Base-by-base conservation (phyloP, 2,888 invertebrate species). In the Pseudolycoriella hygida region DNA sequence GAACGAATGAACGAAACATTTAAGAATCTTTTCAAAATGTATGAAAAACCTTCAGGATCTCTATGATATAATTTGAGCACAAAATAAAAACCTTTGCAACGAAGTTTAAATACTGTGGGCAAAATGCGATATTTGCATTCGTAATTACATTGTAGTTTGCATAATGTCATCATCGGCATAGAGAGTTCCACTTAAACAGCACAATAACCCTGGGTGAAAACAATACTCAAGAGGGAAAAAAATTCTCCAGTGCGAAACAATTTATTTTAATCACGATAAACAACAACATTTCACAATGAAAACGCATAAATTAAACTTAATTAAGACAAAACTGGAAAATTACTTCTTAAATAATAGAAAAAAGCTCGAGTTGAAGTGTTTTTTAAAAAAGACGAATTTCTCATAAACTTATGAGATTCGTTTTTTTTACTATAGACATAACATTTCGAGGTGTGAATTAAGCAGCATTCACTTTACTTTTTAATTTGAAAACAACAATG, bases 231-330 rank as follows among this genome's bases (percentile, higher is more conserved):
- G n/a, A 40, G 19, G 19, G 18, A 40, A 17, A 40, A 40, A 40
- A 40, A 12, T 10, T 25, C 8, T 8, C 25, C 25, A 25, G 25
- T 6, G 8, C 25, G 25, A 25, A 25, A 8, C 25, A 25, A 25
- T 25, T 25, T 25, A 25, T 25, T 25, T 25, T 25, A 40, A 40
- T 18, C 17, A 40, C 17, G 40, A 19, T 18, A 40, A 40, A 17
- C 17, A 40, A 40, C 15, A 17, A 40, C 40, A 40, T 12, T 40
- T 40, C 18, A 15, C 19, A 40, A 40, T 40, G 40, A 34, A 34
- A 34, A 34, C 12, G 34, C 34, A 34, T 34, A 34, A 34, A 34
- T 34, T 34, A 34, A 34, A 34, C 34, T 34, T 34, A 34, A 34
- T 34, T 34, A 34, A 14, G 34, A 34, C 34, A 14, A 34, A 34